Evolutionary conservation across 2,113 vertebrate species (phyloP), one percentile per base, ranked within the genome.

Genomic region (Vimba vimba): DNA sequence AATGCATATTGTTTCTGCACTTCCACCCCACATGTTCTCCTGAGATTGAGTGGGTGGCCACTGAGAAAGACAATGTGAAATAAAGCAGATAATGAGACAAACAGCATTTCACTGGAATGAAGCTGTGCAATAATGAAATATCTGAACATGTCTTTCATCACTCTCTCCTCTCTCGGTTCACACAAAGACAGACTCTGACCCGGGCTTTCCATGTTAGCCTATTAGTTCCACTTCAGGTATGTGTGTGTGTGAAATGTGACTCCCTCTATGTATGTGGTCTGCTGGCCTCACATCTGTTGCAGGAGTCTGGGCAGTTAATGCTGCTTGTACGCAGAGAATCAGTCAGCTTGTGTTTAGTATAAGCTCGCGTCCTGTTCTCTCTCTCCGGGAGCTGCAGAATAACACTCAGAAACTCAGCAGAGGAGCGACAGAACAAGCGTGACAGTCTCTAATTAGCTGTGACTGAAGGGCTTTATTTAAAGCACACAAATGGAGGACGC

Each of bases 261-360:
- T 93, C 93, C 92, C 91, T 93, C 93, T 87, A 93, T 93, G 93
- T 95, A 93, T 93, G 92, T 94, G 93, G 91, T 93, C 92, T 93
- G 92, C 91, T 92, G 92, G 93, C 91, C 88, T 89, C 90, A 93
- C 93, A 94, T 94, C 94, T 95, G 93, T 92, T 91, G 89, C 85
- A 88, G 90, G 92, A 79, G 77, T 39, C 77, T 60, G 57, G 23
- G 12, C 84, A 73, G 69, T 73, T 92, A 90, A 93, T 89, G 87
- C 88, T 86, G 80, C 33, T 80, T 88, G 92, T 92, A 89, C 90
- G 89, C 88, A 86, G 88, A 91, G 87, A 91, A 93, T 92, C 90
- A 90, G 87, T 84, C 23, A 71, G 73, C 25, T 47, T 19, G 68
- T 23, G 27, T 21, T 23, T 12, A n/a, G 27, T 36, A 57, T 33